Percentiles rank a stretch among this genome's conserved stretches.
Conservation (phyloP, 2,113 vertebrate genomes). For the Rhineura floridana region DNA sequence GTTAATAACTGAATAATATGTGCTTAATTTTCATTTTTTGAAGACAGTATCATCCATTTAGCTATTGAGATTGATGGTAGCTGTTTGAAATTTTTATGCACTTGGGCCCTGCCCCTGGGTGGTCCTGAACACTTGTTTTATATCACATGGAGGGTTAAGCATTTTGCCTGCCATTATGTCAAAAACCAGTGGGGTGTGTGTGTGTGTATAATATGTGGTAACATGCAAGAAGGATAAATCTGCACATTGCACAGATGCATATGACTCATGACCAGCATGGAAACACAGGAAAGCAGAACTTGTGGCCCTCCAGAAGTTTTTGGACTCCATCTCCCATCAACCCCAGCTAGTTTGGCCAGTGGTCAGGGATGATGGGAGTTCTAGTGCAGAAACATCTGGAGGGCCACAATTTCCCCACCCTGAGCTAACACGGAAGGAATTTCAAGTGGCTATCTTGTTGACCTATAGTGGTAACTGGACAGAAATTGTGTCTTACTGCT, state of each 20-base stretch:
- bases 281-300: not conserved
- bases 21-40: not conserved
- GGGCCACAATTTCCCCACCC: not conserved
- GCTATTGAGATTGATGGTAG: not conserved
- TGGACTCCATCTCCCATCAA: not conserved
- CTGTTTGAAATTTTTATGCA: not conserved
- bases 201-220: not conserved
- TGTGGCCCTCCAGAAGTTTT: not conserved
- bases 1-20: not conserved
- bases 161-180: not conserved
- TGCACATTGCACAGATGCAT: not conserved
- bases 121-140: not conserved
- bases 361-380: not conserved
- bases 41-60: not conserved
- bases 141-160: not conserved
- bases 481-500: too few relatives aligned
- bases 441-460: not conserved
- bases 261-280: not conserved
- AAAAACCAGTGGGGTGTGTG: too few relatives aligned
- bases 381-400: not conserved
- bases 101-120: not conserved
- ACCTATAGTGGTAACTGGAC: not conserved
- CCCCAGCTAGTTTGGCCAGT: not conserved
- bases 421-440: not conserved
- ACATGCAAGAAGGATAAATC: too few relatives aligned